Evolutionary conservation across 2,888 invertebrate species (phyloP).

Genomic region (Mesorhabditis belari): DNA sequence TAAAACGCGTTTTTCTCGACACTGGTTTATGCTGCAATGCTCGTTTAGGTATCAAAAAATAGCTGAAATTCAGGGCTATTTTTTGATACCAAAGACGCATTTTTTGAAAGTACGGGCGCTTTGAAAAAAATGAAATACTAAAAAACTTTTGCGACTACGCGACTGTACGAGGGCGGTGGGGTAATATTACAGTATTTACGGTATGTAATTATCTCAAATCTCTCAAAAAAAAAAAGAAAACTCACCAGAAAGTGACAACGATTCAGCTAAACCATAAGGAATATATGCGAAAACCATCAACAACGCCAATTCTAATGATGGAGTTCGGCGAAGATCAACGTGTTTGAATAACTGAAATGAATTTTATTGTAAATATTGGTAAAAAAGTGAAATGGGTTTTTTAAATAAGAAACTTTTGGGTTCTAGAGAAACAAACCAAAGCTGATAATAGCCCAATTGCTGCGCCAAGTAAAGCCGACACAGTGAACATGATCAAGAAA

Average conservation of each 20-base stretch:
- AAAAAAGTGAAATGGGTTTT: conserved; percentile 1
- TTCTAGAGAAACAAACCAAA: conserved; percentile 60
- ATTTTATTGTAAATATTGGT: not conserved
- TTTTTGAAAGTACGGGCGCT: too few relatives aligned
- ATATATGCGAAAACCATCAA: conserved; percentile 97
- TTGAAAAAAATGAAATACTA: too few relatives aligned
- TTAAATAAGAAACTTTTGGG: too few relatives aligned
- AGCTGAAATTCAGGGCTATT: too few relatives aligned
- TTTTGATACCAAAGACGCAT: too few relatives aligned
- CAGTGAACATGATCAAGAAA: conserved; percentile 95
- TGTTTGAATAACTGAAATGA: conserved; percentile 72
- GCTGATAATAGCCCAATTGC: conserved; percentile 88
- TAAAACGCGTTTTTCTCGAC: too few relatives aligned
- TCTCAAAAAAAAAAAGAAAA: conserved; percentile 56
- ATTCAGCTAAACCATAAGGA: conserved; percentile 95
- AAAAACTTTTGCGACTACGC: too few relatives aligned
- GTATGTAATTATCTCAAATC: too few relatives aligned
- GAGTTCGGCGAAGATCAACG: conserved; percentile 89
- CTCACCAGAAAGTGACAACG: conserved; percentile 80
- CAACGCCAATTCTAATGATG: conserved; percentile 94
- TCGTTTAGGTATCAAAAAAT: too few relatives aligned
- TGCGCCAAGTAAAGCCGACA: conserved; percentile 91
- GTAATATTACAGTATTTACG: too few relatives aligned
- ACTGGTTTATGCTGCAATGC: too few relatives aligned
- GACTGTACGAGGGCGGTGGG: too few relatives aligned